These are phyloP conservation scores for Umimayanthus kanabou DNA, from an alignment of 92 coral and sea anemone species.

Conservation along the genomic window DNA sequence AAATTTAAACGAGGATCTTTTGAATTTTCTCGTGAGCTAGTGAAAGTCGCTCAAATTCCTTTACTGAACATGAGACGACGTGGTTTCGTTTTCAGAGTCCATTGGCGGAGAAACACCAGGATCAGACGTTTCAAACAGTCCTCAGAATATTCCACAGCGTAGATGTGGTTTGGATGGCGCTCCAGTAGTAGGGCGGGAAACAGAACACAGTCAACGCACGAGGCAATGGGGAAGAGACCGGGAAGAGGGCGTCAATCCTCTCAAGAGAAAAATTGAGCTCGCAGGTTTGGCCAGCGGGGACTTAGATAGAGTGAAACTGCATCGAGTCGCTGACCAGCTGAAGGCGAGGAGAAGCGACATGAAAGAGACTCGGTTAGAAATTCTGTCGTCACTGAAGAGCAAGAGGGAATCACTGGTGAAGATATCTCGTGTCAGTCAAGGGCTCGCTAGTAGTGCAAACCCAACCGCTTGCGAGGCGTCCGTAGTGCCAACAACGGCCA, in stretches of 20 bases:
- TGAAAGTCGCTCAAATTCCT: neutral
- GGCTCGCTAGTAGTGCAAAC: neutral
- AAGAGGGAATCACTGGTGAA: conserved; percentile 45
- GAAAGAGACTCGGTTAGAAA: conserved; percentile 57
- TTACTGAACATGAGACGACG: neutral
- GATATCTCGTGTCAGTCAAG: neutral
- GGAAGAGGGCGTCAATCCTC: neutral
- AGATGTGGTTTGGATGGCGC: neutral
- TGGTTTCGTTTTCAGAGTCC: neutral
- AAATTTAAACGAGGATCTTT: neutral
- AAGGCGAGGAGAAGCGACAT: neutral
- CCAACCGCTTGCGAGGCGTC: neutral
- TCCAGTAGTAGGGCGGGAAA: neutral
- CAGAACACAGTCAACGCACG: neutral
- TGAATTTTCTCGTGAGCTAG: too few species aligned
- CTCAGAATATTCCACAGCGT: conserved; percentile 8
- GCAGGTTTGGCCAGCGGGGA: neutral
- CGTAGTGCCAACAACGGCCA: neutral
- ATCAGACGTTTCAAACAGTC: neutral
- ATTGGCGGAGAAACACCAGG: neutral
- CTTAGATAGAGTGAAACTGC: neutral
- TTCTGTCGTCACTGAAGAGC: conserved; percentile 56
- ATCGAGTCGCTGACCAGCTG: neutral
- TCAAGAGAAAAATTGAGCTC: neutral
- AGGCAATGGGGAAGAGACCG: neutral